Base-by-base conservation (phyloP, 2,113 vertebrate species). In the Asarcornis scutulata region DNA sequence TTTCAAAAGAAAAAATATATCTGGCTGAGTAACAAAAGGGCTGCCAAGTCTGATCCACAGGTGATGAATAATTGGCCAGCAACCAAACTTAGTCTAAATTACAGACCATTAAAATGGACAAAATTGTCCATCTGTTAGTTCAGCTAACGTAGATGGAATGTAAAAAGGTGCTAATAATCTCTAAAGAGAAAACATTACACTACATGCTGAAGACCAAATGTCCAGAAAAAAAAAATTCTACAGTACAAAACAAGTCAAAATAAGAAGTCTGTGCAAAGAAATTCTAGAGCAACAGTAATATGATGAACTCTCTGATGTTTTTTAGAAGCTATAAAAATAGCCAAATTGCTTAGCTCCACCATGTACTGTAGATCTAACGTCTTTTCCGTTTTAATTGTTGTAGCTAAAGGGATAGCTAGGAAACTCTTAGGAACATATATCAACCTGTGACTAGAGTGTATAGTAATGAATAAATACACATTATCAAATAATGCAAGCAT, bases 31-130 rank as follows among this genome's bases (percentile, higher is more conserved):
- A 84, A 96, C 74, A 72, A 88, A 88, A 90, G 44, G 59, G 66
- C 75, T 95, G 96, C 96, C 96, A 97, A 95, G 88, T 73, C 93
- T 75, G 78, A 96, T 82, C 96, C 93, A 97, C 97, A 98, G 97
- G 97, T 97, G 97, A 97, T 90, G 93, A 82, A 50, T 66, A 88
- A 42, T 96, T 98, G 97, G 98, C 97, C 86, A 96, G 69, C 11
- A 95, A 97, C 89, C 86, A 97, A 97, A 94, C 80, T 58, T 23
- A 53, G 87, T 79, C 71, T 91, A 95, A 76, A 38, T 69, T 88
- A 91, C 83, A 93, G 83, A 97, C 77, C 94, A 96, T 96, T 92
- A 81, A 94, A 94, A 86, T 20, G 73, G 76, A 91, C 75, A 95
- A 97, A 93, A 86, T 53, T 95, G 95, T 95, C 96, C 96, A 97